Base-by-base conservation (phyloP, 2,888 invertebrate species). In the Neoitamus cyanurus region DNA sequence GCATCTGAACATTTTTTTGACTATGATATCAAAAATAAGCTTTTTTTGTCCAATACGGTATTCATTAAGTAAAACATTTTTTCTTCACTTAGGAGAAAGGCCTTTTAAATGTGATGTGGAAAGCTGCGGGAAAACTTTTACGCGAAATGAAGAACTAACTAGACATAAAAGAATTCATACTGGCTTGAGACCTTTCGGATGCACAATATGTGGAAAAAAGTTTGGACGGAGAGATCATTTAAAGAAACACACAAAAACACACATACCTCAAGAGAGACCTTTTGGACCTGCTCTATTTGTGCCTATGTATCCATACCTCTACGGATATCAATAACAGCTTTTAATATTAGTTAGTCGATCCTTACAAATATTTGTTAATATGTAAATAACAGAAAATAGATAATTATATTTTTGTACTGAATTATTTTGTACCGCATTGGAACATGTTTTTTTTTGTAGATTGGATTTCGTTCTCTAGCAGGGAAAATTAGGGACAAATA, bases 171-270 rank as follows among this genome's bases (percentile, higher is more conserved):
- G 97, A 87, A 97, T 97, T 73, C 97, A 97, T 90, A 96, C 97
- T 0, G 97, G 97, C 0, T 92, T 97, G 0, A 93, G 97, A 73
- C 97, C 98, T 0, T 98, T 95, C 90, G 94, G 96, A 0, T 99
- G 98, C 89, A 92, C 94, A 0, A 94, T 95, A 20, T 99, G 98
- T 89, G 96, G 97, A 3, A 99, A 99, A 92, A 94, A 96, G 86
- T 99, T 98, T 89, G 98, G 98, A 0, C 93, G 98, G 69, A 95
- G 98, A 88, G 98, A 99, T 90, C 98, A 99, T 90, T 92, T 99
- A 85, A 97, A 97, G 91, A 99, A 98, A 89, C 98, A 99, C 89
- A 95, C 95, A 85, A 94, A 96, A 88, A 98, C 97, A 0, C 98
- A 98, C 89, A 92, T 91, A 88, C 90, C 93, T 15, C 93, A 93